Evolutionary conservation across 1,140 invertebrate genomes (phyloP).

Genomic region (Eriosoma lanigerum): DNA sequence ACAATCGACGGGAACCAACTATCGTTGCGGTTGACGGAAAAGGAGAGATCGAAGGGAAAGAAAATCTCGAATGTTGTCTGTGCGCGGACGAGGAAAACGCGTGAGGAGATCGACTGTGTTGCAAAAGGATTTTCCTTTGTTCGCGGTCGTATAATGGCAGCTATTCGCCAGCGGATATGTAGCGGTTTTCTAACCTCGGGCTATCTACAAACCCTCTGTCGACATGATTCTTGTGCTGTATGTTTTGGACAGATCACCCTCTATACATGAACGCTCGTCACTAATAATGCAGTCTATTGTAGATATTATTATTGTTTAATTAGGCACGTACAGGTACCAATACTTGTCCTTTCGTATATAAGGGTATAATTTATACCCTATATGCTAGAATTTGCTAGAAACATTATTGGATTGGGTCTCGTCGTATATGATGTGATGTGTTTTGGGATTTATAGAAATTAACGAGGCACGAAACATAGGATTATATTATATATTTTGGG

Average conservation of each 20-base stretch:
- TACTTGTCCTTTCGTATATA: not conserved
- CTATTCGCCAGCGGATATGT: slow-evolving; percentile 18
- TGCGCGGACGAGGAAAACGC: not conserved
- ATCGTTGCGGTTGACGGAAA: not conserved
- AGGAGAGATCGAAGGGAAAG: not conserved
- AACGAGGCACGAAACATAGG: too few relatives aligned
- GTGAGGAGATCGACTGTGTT: slow-evolving; percentile 15
- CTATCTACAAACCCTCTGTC: not conserved
- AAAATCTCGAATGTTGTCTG: not conserved
- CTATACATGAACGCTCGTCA: not conserved
- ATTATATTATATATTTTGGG: too few relatives aligned
- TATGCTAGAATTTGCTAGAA: too few relatives aligned
- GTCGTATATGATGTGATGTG: too few relatives aligned
- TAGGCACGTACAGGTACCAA: not conserved
- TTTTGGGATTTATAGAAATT: too few relatives aligned
- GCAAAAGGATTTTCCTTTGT: slow-evolving; percentile 28
- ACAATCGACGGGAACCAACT: not conserved
- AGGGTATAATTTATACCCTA: too few relatives aligned
- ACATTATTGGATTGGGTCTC: too few relatives aligned
- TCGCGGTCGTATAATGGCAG: slow-evolving; percentile 39
- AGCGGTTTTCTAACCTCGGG: not conserved
- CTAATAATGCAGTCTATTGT: not conserved
- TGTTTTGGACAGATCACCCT: slow-evolving; percentile 7
- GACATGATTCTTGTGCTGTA: not conserved
- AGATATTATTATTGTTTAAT: not conserved